A percentile compares a stretch with the other conserved stretches of the same genome.
Conservation (phyloP, 2,888 invertebrate genomes). For the Chouioia cunea region DNA sequence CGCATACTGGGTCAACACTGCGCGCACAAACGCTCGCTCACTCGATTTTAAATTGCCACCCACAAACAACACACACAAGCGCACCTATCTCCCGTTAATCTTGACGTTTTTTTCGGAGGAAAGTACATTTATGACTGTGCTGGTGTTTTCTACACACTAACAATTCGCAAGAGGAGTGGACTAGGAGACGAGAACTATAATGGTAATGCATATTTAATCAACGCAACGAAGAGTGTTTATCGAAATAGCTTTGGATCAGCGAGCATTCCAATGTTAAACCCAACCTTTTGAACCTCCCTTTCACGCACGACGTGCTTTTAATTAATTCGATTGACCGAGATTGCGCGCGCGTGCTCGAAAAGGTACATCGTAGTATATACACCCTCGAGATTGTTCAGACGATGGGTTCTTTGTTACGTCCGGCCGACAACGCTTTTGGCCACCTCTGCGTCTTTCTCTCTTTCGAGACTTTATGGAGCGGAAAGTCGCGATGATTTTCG, state of each 20-base stretch:
- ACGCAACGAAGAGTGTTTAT: too few species aligned
- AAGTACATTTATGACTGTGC: too few species aligned
- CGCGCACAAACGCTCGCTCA: not conserved
- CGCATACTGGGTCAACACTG: slow-evolving; percentile 30
- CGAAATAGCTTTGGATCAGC: too few species aligned
- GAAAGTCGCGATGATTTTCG: slow-evolving; percentile 42
- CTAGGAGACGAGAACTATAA: too few species aligned
- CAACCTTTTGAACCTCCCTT: too few species aligned
- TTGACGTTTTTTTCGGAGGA: too few species aligned
- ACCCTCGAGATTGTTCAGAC: not conserved
- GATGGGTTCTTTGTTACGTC: slow-evolving; percentile 23
- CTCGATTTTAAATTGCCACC: slow-evolving; percentile 4
- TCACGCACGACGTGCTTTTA: slow-evolving; percentile 1
- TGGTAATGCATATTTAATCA: too few species aligned
- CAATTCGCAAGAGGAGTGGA: too few species aligned
- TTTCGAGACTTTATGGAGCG: slow-evolving; percentile 38
- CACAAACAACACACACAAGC: too few species aligned
- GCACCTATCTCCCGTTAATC: too few species aligned
- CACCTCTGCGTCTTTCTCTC: not conserved
- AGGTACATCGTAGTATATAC: not conserved
- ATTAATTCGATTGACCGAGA: slow-evolving; percentile 14
- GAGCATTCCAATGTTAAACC: too few species aligned
- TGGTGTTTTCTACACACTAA: too few species aligned
- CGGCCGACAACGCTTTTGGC: slow-evolving; percentile 15
- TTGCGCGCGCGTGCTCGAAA: slow-evolving; percentile 20